Evolutionary conservation across 1,140 invertebrate genomes (phyloP), one percentile per base, ranked within the genome.

Genomic region (Bombus superbus): DNA sequence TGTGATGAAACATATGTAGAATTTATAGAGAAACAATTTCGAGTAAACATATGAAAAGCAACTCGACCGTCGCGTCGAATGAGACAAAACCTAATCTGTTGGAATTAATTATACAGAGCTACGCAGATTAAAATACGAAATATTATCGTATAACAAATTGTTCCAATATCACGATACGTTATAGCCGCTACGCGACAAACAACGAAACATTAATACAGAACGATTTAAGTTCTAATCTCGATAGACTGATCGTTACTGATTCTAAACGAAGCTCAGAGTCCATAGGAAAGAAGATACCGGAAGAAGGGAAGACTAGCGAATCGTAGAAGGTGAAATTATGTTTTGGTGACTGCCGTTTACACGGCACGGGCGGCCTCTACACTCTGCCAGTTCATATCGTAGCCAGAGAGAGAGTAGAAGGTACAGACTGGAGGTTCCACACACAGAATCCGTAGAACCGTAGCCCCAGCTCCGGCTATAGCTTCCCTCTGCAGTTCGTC

Each of bases 401-500:
- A 59, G 42, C 64, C 66, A 42, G 59, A 22, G 75, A 47, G 59
- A 47, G 76, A 72, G 72, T 32, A 76, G 64, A 82, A 86, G 66
- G 53, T 72, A 89, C 57, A 78, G 32, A 25, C 53, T 42, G 47
- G 38, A 77, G 79, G 80, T 86, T 89, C 75, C 86, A 84, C 90
- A 84, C 83, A 79, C 82, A 90, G 82, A 88, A 78, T 83, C 53
- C 81, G 83, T 85, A 86, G 84, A 76, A 85, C 91, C 91, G 90
- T 90, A 89, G 90, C 88, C 79, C 68, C 32, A 66, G 32, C 64
- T 2, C 15, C 64, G 83, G 83, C 86, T 91, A 90, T 91, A 92
- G 89, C 91, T 90, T 90, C 87, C 85, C 90, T 92, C 86, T 91
- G 87, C 91, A 92, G 91, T 91, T 92, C 88, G 85, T 89, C 87